Base-by-base conservation (phyloP, 2,888 invertebrate species). In the Hypomecis punctinalis region DNA sequence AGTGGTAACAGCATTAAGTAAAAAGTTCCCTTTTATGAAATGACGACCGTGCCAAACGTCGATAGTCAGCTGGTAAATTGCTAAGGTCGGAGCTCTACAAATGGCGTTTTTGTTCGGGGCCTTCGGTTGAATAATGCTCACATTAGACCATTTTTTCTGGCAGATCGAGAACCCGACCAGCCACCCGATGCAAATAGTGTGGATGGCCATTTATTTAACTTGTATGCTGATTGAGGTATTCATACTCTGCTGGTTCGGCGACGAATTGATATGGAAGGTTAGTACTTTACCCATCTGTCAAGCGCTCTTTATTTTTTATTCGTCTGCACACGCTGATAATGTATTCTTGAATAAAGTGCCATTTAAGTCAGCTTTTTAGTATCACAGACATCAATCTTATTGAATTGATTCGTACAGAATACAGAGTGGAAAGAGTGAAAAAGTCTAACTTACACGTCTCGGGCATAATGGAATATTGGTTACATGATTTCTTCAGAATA, bases 191-290 rank as follows among this genome's bases (percentile, higher is more conserved):
- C 93, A 93, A 82, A 91, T 93, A 71, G 83, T 87, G 65, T 93
- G 93, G 93, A 91, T 91, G 89, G 87, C 88, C 13, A 88, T 93
- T 68, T 93, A 93, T 76, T 79, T 93, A 69, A 87, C 90, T 56
- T 93, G 93, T 73, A 93, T 93, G 93, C 81, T 93, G 75, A 84
- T 89, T 70, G 93, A 93, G 78, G 91, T 93, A 47, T 93, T 92
- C 76, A 93, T 93, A 77, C 78, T 91, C 54, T 93, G 93, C 77
- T 93, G 93, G 93, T 93, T 90, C 70, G 93, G 93, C 48, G 87
- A 93, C 75, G 91, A 91, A 76, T 82, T 93, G 66, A 93, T 93
- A 76, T 86, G 88, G 82, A 91, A 92, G 89, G 93, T 91, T 74
- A 53, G 73, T 76, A 68, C 46, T 62, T 49, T 52, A 65, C 49